Conservation (phyloP, 2,797 vertebrate species). For the Apogon hyalosoma region DNA sequence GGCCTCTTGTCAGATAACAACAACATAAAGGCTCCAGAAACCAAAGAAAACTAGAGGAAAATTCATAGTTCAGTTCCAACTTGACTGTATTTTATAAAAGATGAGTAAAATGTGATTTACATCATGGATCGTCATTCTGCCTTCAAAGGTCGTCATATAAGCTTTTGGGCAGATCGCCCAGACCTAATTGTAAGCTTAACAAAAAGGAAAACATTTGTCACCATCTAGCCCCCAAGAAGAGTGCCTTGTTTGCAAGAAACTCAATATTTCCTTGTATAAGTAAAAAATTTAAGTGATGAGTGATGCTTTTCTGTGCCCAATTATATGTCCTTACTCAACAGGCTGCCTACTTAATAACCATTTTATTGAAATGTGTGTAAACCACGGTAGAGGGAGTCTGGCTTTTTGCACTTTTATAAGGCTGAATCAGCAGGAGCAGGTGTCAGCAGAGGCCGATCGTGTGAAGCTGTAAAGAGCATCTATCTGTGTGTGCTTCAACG, state of each 20-base stretch:
- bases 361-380: constrained; percentile 18
- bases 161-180: too few species aligned
- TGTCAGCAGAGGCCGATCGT: constrained; percentile 14
- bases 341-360: background rate
- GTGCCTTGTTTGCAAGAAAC: background rate
- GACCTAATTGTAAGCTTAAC: too few species aligned
- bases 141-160: too few species aligned
- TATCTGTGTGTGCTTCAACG: constrained; percentile 22
- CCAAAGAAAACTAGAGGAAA: too few species aligned
- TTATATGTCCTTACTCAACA: background rate
- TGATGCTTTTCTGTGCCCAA: background rate
- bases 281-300: background rate
- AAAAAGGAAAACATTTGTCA: background rate
- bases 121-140: too few species aligned
- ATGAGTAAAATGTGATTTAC: too few species aligned
- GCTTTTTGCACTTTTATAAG: constrained; percentile 8
- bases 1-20: too few species aligned
- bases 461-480: constrained; percentile 20
- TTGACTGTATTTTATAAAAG: too few species aligned
- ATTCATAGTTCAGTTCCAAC: too few species aligned
- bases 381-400: constrained; percentile 7
- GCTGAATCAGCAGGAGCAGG: constrained; percentile 41
- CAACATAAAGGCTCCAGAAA: too few species aligned
- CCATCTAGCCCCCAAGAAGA: background rate
- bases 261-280: constrained; percentile 4